Percentiles rank a stretch among this genome's conserved stretches.
Evolutionary conservation across 1,140 invertebrate genomes (phyloP).

Genomic region (Arion vulgaris): DNA sequence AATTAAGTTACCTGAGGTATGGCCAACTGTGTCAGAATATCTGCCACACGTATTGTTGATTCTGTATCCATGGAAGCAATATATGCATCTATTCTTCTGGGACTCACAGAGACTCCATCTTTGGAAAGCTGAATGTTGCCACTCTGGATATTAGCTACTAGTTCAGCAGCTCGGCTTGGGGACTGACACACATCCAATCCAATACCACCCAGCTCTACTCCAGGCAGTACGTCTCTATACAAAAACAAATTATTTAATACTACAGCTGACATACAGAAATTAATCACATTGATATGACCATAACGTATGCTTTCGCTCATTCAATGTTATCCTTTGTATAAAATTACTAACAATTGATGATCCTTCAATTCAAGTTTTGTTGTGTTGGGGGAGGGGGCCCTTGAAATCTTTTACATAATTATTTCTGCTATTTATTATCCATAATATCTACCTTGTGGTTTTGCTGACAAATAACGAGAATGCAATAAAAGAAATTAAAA

Average conservation of each 20-base stretch:
- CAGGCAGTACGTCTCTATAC: conserved; percentile 49
- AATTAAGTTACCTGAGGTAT: conserved; percentile 81
- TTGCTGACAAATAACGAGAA: too few relatives aligned
- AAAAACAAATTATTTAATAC: background rate
- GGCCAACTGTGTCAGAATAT: conserved; percentile 78
- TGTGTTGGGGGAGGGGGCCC: too few relatives aligned
- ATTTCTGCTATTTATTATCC: too few relatives aligned
- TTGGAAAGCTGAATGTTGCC: conserved; percentile 49
- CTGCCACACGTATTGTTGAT: conserved; percentile 82
- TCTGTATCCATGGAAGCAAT: conserved; percentile 74
- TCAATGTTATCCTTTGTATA: too few relatives aligned
- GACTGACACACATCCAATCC: conserved; percentile 66
- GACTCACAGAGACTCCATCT: conserved; percentile 48
- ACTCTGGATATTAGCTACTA: conserved; percentile 68
- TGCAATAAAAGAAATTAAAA: too few relatives aligned
- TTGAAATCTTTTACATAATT: too few relatives aligned
- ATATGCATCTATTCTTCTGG: conserved; percentile 59
- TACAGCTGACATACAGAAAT: too few relatives aligned
- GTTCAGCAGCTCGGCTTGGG: conserved; percentile 62
- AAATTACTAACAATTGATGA: too few relatives aligned
- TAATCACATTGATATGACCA: too few relatives aligned
- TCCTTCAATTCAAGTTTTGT: too few relatives aligned
- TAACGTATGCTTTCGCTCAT: too few relatives aligned
- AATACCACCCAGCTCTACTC: conserved; percentile 60
- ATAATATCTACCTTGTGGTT: too few relatives aligned